These are phyloP conservation scores for Epicampocera succincta DNA, from an alignment of 2,888 invertebrate genomes.

Conservation along the genomic window DNA sequence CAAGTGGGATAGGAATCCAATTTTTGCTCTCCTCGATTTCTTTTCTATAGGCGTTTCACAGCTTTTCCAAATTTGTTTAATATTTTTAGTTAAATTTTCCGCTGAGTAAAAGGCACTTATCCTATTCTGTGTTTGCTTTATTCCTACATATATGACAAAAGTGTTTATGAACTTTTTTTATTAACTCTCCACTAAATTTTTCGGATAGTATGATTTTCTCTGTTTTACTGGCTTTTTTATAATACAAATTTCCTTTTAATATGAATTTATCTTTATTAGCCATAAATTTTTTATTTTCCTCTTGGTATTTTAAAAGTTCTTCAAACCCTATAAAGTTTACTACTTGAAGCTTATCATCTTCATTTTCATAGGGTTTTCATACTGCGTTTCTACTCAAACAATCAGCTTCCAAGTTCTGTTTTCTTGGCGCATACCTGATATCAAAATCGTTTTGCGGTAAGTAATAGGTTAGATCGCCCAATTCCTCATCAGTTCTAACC, in stretches of 20 bases:
- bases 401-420: too few relatives aligned
- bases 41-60: constrained; percentile 60
- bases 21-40: constrained; percentile 63
- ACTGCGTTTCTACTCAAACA: constrained; percentile 61
- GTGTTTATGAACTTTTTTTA: too few relatives aligned
- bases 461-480: too few relatives aligned
- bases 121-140: too few relatives aligned
- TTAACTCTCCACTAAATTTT: too few relatives aligned
- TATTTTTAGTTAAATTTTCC: constrained; percentile 60
- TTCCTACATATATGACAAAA: constrained; percentile 63
- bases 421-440: too few relatives aligned
- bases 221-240: constrained; percentile 44
- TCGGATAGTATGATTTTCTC: too few relatives aligned
- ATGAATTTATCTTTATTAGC: too few relatives aligned
- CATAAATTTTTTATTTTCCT: background rate
- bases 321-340: too few relatives aligned
- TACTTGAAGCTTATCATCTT: constrained; percentile 36
- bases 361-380: constrained; percentile 37
- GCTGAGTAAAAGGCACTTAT: constrained; percentile 57
- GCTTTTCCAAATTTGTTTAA: background rate
- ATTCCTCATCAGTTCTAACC: too few relatives aligned
- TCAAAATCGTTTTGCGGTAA: too few relatives aligned
- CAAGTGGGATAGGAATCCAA: constrained; percentile 64
- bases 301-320: constrained; percentile 8
- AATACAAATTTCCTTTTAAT: background rate